Conservation (phyloP, 1,140 invertebrate genomes). For the Gonatopus flavifemur region DNA sequence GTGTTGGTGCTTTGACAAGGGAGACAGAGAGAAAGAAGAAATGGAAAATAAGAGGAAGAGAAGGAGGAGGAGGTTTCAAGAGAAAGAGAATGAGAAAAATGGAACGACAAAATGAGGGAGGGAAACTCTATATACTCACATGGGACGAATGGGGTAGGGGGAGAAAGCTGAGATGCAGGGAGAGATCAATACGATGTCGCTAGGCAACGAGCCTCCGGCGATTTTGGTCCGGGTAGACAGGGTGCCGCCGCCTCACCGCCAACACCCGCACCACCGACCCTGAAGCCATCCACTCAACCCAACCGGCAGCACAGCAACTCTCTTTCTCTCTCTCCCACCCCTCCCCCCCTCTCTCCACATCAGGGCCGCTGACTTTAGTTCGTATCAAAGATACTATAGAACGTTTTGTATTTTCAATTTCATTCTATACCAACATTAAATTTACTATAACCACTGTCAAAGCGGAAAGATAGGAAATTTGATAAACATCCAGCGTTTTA, state of each 20-base stretch:
- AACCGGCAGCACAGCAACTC: constrained; percentile 3
- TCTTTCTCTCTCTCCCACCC: constrained; percentile 7
- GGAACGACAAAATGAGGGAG: constrained; percentile 13
- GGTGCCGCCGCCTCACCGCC: no score
- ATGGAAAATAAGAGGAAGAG: neutral
- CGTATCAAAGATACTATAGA: no score
- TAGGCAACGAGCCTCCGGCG: constrained; percentile 58
- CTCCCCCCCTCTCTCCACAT: constrained; percentile 6
- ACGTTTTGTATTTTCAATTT: no score
- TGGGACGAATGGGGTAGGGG: constrained; percentile 42
- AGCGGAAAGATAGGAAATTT: no score
- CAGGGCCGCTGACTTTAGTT: no score
- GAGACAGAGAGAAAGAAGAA: neutral
- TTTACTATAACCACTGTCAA: no score
- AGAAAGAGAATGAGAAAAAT: constrained; percentile 12
- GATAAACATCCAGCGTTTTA: no score
- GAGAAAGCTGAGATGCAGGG: constrained; percentile 51
- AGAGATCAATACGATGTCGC: constrained; percentile 58
- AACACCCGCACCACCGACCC: no score
- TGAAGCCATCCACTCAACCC: constrained; percentile 20
- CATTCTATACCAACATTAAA: no score
- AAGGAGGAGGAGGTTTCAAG: constrained; percentile 7
- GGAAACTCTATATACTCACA: no score
- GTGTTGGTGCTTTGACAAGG: neutral
- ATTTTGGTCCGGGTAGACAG: constrained; percentile 59